A percentile compares a stretch with the other conserved stretches of the same genome.
Evolutionary conservation across 2,113 vertebrate species (phyloP).

Genomic region (Motacilla tschutschensis): DNA sequence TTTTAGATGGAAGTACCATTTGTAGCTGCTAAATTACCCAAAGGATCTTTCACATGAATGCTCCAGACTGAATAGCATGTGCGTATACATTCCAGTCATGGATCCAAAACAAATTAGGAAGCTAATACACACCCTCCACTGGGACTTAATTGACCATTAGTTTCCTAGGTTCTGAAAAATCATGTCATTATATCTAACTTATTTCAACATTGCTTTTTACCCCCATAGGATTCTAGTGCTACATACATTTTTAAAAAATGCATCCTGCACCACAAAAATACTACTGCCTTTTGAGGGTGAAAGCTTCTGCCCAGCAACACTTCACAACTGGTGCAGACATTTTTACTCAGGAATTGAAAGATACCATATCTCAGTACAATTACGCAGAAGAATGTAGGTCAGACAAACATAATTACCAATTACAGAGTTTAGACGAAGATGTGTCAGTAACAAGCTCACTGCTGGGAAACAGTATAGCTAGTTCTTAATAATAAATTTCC

Average conservation of each 20-base stretch:
- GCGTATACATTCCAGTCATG: slow-evolving; percentile 6
- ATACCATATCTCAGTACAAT: slow-evolving; percentile 38
- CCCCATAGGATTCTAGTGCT: slow-evolving; percentile 7
- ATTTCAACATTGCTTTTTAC: slow-evolving; percentile 28
- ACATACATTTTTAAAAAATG: background rate
- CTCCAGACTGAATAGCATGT: slow-evolving; percentile 19
- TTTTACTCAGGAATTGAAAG: slow-evolving; percentile 39
- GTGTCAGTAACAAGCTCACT: slow-evolving; percentile 40
- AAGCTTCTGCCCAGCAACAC: slow-evolving; percentile 41
- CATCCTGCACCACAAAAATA: slow-evolving; percentile 9
- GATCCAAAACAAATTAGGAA: slow-evolving; percentile 62
- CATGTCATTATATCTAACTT: slow-evolving; percentile 54
- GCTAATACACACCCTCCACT: slow-evolving; percentile 26
- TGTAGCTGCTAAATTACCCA: slow-evolving; percentile 52
- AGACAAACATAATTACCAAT: slow-evolving; percentile 61
- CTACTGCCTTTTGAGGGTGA: slow-evolving; percentile 4
- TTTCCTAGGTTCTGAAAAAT: slow-evolving; percentile 64
- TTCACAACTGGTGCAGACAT: background rate
- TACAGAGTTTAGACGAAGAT: slow-evolving; percentile 25
- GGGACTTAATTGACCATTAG: slow-evolving; percentile 63
- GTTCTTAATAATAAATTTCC: slow-evolving; percentile 57
- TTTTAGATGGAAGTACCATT: slow-evolving; percentile 44
- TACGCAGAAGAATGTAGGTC: slow-evolving; percentile 43
- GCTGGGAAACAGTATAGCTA: slow-evolving; percentile 34
- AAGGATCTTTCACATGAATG: slow-evolving; percentile 48